Base-by-base conservation (phyloP, 2,113 vertebrate species). In the Tetraodon nigroviridis region DNA sequence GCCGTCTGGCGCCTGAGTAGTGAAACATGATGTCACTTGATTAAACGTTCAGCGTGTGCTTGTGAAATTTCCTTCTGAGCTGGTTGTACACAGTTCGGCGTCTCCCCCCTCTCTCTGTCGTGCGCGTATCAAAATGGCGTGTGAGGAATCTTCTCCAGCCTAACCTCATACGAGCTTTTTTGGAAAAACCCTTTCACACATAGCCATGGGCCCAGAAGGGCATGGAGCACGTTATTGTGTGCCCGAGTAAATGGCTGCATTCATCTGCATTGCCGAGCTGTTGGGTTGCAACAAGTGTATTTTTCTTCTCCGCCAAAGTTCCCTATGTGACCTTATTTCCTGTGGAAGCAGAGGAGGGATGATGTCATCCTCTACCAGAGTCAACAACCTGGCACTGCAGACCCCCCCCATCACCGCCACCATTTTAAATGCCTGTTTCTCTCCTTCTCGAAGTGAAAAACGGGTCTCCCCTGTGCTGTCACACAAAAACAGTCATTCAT, bases 271-370 rank as follows among this genome's bases (percentile, higher is more conserved):
- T 63, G 11, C 41, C 37, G 63, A 64, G 59, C 71, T 71, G 75
- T 67, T 77, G 51, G 27, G 54, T 52, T 60, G 24, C 69, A 78
- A 51, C 44, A 22, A 63, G 58, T 65, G 40, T 81, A 46, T 73
- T 61, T 82, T 62, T 65, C 53, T 1, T 42, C 72, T 85, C 86
- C 88, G 87, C 86, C 42, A n/a, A 64, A 69, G 71, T 76, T 86
- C 86, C 71, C 29, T 53, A 73, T 80, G 83, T 91, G 89, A 90
- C 82, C 81, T 90, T 76, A 90, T 91, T 90, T 92, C 90, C 90
- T 90, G 82, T 86, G 61, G 69, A 79, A 75, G 66, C 65, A 76
- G 73, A 69, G 37, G 60, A 73, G 67, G 57, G 75, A 78, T 91
- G 86, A 90, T 86, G 88, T 90, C 86, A 90, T 76, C 58, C 72